Conservation (phyloP, 2,113 vertebrate genomes). For the Oryzias melastigma region DNA sequence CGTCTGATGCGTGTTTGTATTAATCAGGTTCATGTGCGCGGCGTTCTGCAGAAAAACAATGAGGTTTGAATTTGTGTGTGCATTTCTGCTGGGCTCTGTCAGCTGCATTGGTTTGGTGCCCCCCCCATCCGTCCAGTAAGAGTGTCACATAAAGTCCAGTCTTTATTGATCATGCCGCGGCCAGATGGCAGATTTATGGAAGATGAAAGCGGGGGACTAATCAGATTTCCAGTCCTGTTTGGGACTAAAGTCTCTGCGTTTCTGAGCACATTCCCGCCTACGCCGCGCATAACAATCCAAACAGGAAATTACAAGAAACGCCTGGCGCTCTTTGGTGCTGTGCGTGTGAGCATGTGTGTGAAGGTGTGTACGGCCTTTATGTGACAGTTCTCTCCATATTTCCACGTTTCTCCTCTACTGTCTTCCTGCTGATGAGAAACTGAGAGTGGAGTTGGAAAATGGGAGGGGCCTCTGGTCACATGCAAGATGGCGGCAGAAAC, state of each 20-base stretch:
- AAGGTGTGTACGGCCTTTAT: neutral
- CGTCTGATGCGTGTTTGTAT: neutral
- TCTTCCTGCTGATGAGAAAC: too few relatives aligned
- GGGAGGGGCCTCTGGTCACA: too few relatives aligned
- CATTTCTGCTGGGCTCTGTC: constrained; percentile 20
- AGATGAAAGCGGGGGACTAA: constrained; percentile 77
- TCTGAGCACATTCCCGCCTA: constrained; percentile 74
- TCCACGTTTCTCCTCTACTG: too few relatives aligned
- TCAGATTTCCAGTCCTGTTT: constrained; percentile 80
- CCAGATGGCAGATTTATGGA: constrained; percentile 80
- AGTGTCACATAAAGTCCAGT: constrained; percentile 75
- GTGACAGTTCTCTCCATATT: too few relatives aligned
- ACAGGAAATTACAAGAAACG: constrained; percentile 74
- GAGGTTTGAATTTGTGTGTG: neutral
- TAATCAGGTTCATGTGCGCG: neutral
- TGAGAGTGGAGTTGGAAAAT: too few relatives aligned
- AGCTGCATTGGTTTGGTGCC: constrained; percentile 43
- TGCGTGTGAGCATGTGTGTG: neutral
- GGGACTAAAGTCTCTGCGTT: constrained; percentile 70
- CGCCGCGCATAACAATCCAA: constrained; percentile 65
- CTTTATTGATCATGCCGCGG: constrained; percentile 73
- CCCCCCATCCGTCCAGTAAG: constrained; percentile 57
- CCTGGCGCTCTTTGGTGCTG: constrained; percentile 52
- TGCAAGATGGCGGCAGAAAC: too few relatives aligned
- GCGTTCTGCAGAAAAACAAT: constrained; percentile 4